These are phyloP conservation scores for Labeo rohita DNA, from an alignment of 2,113 vertebrate genomes.

Conservation along the genomic window DNA sequence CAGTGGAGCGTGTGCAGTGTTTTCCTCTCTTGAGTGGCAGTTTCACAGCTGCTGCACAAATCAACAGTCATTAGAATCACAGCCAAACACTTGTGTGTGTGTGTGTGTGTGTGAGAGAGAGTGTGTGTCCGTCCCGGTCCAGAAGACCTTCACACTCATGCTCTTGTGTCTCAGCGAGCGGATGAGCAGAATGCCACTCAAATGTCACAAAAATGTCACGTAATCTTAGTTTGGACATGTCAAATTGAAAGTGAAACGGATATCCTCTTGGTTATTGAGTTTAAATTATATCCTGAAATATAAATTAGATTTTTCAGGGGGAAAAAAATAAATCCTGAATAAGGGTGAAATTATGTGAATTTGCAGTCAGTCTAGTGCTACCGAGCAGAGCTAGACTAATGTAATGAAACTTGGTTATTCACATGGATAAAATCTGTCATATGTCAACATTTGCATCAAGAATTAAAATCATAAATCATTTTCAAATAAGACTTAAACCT, in stretches of 20 bases:
- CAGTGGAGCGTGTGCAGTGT: constrained; percentile 23
- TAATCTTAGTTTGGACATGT: neutral
- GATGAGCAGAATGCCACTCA: constrained; percentile 40
- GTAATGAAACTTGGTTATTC: constrained; percentile 4
- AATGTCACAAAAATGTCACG: constrained; percentile 52
- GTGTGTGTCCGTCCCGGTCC: neutral
- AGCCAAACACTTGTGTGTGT: neutral
- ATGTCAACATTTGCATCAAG: constrained; percentile 12
- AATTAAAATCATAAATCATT: constrained; percentile 23
- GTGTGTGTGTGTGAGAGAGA: neutral
- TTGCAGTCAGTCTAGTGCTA: constrained; percentile 1
- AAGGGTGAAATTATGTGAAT: neutral
- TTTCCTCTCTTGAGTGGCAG: constrained; percentile 15
- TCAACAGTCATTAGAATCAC: constrained; percentile 30
- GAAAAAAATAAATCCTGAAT: neutral
- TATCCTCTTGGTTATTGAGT: constrained; percentile 4
- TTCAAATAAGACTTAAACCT: neutral
- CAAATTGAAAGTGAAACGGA: neutral
- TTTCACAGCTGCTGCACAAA: constrained; percentile 30
- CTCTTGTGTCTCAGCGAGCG: neutral
- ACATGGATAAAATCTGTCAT: neutral
- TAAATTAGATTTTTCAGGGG: neutral
- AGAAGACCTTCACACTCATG: neutral
- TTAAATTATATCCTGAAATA: constrained; percentile 26
- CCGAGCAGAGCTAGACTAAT: neutral